Evolutionary conservation across 2,113 vertebrate species (phyloP), one percentile per base, ranked within the genome.

Genomic region (Carettochelys insculpta): DNA sequence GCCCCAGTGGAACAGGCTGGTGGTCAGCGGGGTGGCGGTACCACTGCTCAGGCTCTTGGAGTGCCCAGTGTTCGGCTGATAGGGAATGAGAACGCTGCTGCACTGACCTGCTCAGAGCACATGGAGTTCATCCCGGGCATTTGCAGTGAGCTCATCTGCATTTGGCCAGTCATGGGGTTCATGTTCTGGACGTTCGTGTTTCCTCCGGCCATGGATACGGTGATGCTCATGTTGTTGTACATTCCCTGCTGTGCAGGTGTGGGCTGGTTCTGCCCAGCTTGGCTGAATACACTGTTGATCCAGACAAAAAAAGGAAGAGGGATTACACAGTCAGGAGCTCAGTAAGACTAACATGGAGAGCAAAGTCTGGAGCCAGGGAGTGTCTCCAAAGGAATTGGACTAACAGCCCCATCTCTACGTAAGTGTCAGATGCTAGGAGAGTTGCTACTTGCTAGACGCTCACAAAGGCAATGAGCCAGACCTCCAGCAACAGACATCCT

Each of bases 161-260:
- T 98, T 93, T 98, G 97, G 86, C 98, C 98, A 47, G 98, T 98
- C 97, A 99, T 98, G 34, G 98, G 98, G 95, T 98, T 98, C 97
- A 99, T 98, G 27, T 98, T 98, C 94, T 98, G 98, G 83, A 98
- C 98, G 5, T 95, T 97, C 11, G 98, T 96, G 13, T 98, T 98
- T 79, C 98, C 98, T 43, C 98, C 98, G 0, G 98, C 99, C 99
- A 99, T 99, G 95, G 99, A 99, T 87, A 99, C 99, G 0, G 99
- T 99, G 97, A 99, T 99, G 98, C 99, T 99, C 99, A 99, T 99
- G 96, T 99, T 99, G 98, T 99, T 99, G 98, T 99, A 99, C 71
- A 99, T 98, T 90, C 98, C 99, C 95, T 99, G 98, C 97, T 99
- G 99, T 54, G 97, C 98, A 29, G 97, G 97, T 0, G 98, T 65